A percentile compares a stretch with the other conserved stretches of the same genome.
phyloP scores from a whole-genome alignment of 2,113 vertebrate species.

The Corythornis madagascariensis region DNA sequence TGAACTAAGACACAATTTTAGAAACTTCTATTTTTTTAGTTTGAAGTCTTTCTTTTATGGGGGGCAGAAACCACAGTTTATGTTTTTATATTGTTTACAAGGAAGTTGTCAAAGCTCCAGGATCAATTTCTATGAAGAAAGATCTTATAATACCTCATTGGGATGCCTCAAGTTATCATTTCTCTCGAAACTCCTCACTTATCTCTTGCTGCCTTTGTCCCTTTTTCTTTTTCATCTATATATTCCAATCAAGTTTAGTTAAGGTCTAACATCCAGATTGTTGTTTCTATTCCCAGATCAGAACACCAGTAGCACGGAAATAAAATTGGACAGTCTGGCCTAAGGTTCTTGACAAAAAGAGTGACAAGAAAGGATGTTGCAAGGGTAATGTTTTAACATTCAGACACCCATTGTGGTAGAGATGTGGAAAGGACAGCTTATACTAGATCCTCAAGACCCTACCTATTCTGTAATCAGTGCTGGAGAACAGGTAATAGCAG shows the following conservation, averaged over 20 bases:
- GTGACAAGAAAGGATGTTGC: not conserved
- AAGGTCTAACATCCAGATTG: not conserved
- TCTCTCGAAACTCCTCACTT: not conserved
- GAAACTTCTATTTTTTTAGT: not conserved
- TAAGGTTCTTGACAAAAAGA: not conserved
- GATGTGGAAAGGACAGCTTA: not conserved
- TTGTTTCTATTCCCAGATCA: not conserved
- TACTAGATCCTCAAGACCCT: too few species aligned
- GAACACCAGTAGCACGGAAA: not conserved
- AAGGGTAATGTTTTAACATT: not conserved
- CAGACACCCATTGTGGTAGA: not conserved
- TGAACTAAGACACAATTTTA: not conserved
- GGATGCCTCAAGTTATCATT: not conserved
- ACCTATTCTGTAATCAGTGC: rapidly evolving
- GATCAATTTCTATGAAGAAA: not conserved
- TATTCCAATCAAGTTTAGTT: not conserved
- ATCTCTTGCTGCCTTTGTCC: not conserved
- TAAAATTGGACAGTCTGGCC: not conserved
- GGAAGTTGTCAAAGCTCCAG: not conserved
- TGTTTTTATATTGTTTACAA: not conserved
- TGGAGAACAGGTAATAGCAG: rapidly evolving
- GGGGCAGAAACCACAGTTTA: not conserved
- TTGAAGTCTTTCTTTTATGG: not conserved
- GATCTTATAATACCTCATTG: not conserved
- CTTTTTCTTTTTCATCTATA: not conserved